Conservation (phyloP, 2,888 invertebrate genomes). For the Agrotis clavis region DNA sequence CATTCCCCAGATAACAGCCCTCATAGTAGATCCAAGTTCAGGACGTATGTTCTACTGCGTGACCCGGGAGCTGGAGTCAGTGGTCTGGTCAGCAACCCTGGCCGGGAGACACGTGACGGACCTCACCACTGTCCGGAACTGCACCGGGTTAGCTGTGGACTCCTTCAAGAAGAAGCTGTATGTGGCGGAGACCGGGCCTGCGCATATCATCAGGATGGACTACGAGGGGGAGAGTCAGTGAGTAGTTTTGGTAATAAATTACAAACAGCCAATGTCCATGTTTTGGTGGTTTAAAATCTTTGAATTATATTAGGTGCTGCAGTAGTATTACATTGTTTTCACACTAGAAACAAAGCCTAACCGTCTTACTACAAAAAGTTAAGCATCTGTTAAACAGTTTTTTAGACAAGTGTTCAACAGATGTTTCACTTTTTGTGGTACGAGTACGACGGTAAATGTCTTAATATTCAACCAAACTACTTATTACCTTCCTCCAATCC, state of each 20-base stretch:
- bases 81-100: slow-evolving; percentile 89
- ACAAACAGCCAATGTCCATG: no score
- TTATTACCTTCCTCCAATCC: no score
- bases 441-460: no score
- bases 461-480: no score
- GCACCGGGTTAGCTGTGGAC: slow-evolving; percentile 88
- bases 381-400: no score
- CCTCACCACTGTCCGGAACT: slow-evolving; percentile 77
- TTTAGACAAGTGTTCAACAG: no score
- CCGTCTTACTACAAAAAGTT: no score
- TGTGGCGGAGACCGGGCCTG: slow-evolving; percentile 92
- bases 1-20: slow-evolving; percentile 86
- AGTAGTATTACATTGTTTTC: no score
- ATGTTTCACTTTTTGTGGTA: no score
- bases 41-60: slow-evolving; percentile 92
- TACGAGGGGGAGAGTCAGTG: slow-evolving; percentile 81
- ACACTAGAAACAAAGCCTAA: no score
- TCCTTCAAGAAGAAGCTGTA: slow-evolving; percentile 92
- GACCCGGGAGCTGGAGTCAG: slow-evolving; percentile 82
- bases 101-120: slow-evolving; percentile 88
- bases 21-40: slow-evolving; percentile 92
- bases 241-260: slow-evolving; percentile 60
- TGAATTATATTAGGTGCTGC: no score
- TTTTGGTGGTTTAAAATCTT: no score
- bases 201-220: slow-evolving; percentile 82